A percentile compares a stretch with the other conserved stretches of the same genome.
Evolutionary conservation across 2,113 vertebrate genomes (phyloP).

Genomic region (Gila orcuttii): DNA sequence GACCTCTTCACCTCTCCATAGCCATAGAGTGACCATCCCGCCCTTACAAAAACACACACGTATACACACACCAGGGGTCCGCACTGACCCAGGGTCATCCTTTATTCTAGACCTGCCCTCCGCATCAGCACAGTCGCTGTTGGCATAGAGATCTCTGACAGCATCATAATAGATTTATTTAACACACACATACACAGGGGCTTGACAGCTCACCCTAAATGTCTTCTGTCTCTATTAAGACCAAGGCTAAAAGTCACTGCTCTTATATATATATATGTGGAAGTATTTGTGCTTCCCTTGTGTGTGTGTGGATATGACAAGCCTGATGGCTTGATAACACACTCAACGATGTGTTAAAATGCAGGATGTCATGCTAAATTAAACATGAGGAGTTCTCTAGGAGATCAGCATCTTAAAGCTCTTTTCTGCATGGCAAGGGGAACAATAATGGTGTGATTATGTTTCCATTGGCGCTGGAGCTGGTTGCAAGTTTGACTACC

Average conservation of each 20-base stretch:
- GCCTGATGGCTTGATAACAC: constrained; percentile 15
- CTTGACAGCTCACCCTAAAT: constrained; percentile 47
- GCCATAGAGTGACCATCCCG: constrained; percentile 6
- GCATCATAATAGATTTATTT: constrained; percentile 44
- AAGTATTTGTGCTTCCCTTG: background rate
- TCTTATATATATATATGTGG: constrained; percentile 7
- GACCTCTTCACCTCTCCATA: constrained; percentile 32
- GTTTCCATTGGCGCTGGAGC: constrained; percentile 23
- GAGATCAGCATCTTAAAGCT: background rate
- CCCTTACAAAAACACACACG: constrained; percentile 39
- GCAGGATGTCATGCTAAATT: background rate
- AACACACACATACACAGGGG: constrained; percentile 33
- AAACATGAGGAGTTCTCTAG: background rate
- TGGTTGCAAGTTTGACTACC: background rate
- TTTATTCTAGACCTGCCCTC: constrained; percentile 34
- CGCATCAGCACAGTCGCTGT: background rate
- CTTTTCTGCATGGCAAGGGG: background rate
- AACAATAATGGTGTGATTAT: constrained; percentile 8
- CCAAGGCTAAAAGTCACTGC: constrained; percentile 30
- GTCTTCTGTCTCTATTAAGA: constrained; percentile 51
- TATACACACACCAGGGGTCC: constrained; percentile 32
- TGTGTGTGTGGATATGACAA: constrained; percentile 3
- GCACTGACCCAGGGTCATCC: constrained; percentile 31
- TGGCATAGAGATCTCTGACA: constrained; percentile 35
- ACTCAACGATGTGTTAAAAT: background rate